Conservation (phyloP, 37 sponge, comb jelly and placozoan species). For the Agelas oroides region DNA sequence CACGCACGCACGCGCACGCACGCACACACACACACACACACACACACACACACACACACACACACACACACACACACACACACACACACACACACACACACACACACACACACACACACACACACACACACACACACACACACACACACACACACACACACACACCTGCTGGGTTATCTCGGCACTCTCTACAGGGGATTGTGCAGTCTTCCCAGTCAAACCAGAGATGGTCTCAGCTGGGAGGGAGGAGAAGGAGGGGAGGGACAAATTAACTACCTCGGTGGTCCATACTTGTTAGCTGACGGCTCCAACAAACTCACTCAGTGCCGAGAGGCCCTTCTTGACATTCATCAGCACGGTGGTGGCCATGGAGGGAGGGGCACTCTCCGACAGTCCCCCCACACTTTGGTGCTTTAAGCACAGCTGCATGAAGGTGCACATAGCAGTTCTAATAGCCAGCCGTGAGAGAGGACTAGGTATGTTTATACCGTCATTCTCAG, state of each 20-base stretch:
- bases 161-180: too few relatives aligned
- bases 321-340: slow-evolving; percentile 72
- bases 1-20: neutral
- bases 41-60: slow-evolving; percentile 23
- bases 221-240: slow-evolving; percentile 63
- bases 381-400: slow-evolving; percentile 73
- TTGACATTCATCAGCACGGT: slow-evolving; percentile 79
- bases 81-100: slow-evolving; percentile 42
- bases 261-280: too few relatives aligned
- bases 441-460: too few relatives aligned
- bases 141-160: slow-evolving; percentile 42
- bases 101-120: slow-evolving; percentile 15
- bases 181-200: slow-evolving; percentile 37
- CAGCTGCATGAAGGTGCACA: slow-evolving; percentile 24
- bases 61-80: slow-evolving; percentile 33
- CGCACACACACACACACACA: slow-evolving; percentile 42
- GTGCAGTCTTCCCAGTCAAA: slow-evolving; percentile 45
- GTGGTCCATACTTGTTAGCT: neutral
- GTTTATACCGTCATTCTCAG: too few relatives aligned
- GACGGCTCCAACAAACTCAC: slow-evolving; percentile 32
- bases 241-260: neutral
- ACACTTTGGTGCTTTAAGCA: slow-evolving; percentile 64
- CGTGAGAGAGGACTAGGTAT: too few relatives aligned
- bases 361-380: slow-evolving; percentile 70
- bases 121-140: slow-evolving; percentile 19